A percentile compares a stretch with the other conserved stretches of the same genome.
These are phyloP conservation scores for Chloroclysta siterata DNA, from an alignment of 2,888 invertebrate genomes.

Conservation along the genomic window DNA sequence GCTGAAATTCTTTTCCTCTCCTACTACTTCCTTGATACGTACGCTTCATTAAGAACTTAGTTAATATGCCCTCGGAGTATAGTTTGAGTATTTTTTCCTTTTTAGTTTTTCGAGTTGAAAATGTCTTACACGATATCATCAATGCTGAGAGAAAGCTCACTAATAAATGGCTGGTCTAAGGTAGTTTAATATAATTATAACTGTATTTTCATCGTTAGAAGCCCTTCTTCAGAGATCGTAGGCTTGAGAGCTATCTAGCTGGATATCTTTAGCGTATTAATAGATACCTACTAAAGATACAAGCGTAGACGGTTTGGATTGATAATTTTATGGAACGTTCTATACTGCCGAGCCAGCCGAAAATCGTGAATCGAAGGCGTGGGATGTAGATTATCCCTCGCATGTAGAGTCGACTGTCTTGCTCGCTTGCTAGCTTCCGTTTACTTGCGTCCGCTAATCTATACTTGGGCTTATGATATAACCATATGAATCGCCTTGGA, in stretches of 20 bases:
- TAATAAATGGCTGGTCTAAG: slow-evolving; percentile 31
- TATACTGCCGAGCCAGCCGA: neutral
- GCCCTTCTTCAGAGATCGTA: neutral
- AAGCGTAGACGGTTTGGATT: too few relatives aligned
- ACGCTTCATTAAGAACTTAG: too few relatives aligned
- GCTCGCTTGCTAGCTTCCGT: neutral
- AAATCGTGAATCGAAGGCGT: neutral
- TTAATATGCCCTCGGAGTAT: too few relatives aligned
- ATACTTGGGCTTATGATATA: neutral
- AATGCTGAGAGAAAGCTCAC: slow-evolving; percentile 29
- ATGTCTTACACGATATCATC: slow-evolving; percentile 10
- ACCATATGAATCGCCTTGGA: neutral
- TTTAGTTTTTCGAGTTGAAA: neutral
- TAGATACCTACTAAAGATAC: too few relatives aligned
- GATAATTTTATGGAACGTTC: neutral
- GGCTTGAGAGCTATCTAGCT: too few relatives aligned
- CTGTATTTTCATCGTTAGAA: neutral
- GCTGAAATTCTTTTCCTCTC: too few relatives aligned
- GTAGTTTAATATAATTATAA: too few relatives aligned
- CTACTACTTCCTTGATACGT: too few relatives aligned
- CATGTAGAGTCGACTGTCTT: neutral
- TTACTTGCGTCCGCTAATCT: neutral
- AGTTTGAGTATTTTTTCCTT: too few relatives aligned
- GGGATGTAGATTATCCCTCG: neutral
- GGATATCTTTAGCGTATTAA: too few relatives aligned